phyloP scores from a whole-genome alignment of 2,888 invertebrate species.

The Baccha elongata region DNA sequence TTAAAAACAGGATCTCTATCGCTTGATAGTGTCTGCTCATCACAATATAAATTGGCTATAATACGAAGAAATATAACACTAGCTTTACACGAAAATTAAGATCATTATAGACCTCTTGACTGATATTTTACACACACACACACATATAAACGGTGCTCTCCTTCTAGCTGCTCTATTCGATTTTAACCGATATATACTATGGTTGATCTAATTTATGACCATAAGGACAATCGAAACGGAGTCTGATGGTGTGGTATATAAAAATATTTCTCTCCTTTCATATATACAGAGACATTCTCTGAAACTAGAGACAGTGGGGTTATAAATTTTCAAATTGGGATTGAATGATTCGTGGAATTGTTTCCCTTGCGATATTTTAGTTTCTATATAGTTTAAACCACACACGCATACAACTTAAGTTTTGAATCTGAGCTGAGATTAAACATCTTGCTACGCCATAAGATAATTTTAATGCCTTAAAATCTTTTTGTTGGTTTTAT shows the following conservation, averaged over 20 bases:
- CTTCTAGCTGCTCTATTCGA: slow-evolving; percentile 15
- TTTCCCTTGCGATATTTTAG: not conserved
- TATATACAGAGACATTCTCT: slow-evolving; percentile 55
- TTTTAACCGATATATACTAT: slow-evolving; percentile 52
- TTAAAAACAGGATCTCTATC: slow-evolving; percentile 40
- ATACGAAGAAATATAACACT: slow-evolving; percentile 67
- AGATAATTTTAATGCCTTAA: slow-evolving; percentile 46
- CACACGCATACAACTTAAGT: not conserved
- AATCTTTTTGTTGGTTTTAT: slow-evolving; percentile 56
- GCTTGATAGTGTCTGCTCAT: slow-evolving; percentile 57
- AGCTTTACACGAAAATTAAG: slow-evolving; percentile 55
- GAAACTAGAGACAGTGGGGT: slow-evolving; percentile 52
- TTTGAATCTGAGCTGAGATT: not conserved
- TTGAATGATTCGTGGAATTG: slow-evolving; percentile 70
- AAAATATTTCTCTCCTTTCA: too few relatives aligned
- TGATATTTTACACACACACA: not conserved
- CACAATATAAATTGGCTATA: slow-evolving; percentile 47
- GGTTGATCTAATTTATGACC: slow-evolving; percentile 70
- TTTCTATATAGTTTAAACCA: slow-evolving; percentile 13
- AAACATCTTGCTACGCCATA: slow-evolving; percentile 32
- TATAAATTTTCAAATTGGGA: slow-evolving; percentile 62
- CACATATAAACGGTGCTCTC: not conserved
- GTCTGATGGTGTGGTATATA: slow-evolving; percentile 28
- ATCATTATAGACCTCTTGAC: slow-evolving; percentile 26
- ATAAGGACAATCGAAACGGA: slow-evolving; percentile 43